Conservation (phyloP, 2,888 invertebrate genomes). For the Eilema sororculum region DNA sequence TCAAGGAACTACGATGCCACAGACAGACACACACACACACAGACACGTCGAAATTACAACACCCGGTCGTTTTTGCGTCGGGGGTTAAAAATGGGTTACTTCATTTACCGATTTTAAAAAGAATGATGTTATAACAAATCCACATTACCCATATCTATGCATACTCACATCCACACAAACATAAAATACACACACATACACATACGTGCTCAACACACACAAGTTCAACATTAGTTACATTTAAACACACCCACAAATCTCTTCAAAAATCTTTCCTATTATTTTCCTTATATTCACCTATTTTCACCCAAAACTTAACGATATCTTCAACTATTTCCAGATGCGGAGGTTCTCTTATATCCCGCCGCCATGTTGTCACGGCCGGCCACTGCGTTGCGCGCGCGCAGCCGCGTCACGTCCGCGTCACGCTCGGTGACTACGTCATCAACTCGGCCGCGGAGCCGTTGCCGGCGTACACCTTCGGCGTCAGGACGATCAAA, state of each 20-base stretch:
- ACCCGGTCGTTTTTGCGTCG: too few relatives aligned
- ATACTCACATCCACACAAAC: neutral
- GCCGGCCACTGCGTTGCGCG: constrained; percentile 98
- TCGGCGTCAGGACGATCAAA: constrained; percentile 95
- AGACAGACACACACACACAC: too few relatives aligned
- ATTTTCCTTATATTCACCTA: neutral
- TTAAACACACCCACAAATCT: neutral
- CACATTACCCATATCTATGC: neutral
- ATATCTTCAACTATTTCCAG: constrained; percentile 78
- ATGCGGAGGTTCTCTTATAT: constrained; percentile 96
- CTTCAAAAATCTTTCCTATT: neutral
- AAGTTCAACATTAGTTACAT: neutral
- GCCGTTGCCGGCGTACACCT: constrained; percentile 96
- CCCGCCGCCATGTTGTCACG: constrained; percentile 96
- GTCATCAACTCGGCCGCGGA: constrained; percentile 97
- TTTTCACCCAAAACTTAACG: constrained; percentile 11
- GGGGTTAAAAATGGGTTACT: too few relatives aligned
- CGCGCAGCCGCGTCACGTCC: constrained; percentile 95
- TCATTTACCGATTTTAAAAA: too few relatives aligned
- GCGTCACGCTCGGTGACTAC: constrained; percentile 96
- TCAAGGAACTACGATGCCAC: too few relatives aligned
- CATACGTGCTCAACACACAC: neutral
- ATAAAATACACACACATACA: neutral
- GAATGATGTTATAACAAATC: neutral
- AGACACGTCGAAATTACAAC: too few relatives aligned